Base-by-base conservation (phyloP, 2,888 invertebrate genomes). In the Synanthedon tipuliformis region DNA sequence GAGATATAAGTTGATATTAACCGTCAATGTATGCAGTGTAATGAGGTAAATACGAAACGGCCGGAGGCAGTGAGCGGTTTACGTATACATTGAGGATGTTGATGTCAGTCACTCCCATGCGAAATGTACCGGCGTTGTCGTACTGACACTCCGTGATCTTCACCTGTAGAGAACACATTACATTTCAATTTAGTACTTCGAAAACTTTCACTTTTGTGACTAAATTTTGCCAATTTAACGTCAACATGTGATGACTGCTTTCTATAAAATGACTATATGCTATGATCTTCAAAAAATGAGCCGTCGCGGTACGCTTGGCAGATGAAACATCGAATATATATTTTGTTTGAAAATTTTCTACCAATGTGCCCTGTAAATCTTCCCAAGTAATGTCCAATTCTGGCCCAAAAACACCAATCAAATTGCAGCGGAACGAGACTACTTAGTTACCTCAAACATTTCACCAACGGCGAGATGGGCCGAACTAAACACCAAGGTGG, bases 101-200 rank as follows among this genome's bases (percentile, higher is more conserved):
- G 45, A 92, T 88, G 64, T 92, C 91, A 0, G 96, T 92, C 10
- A 96, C 90, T 1, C 96, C 96, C 73, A 96, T 90, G 56, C 91
- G 91, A 50, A 96, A 82, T 41, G 92, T 92, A 8, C 96, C 96
- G 54, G 92, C 90, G 81, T 90, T 92, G 53, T 91, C 89, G 4
- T 85, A 79, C 50, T 89, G 89, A 55, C 92, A 85, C 61, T 91
- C 89, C 56, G 89, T 77, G 53, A 94, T 89, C 54, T 91, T 89
- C 40, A 88, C 73, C 88, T 88, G 68, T 16, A 55, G 8, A 13
- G 45, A n/a, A 41, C 11, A 49, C 16, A 16, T 13, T 41, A 8
- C 13, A 40, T 51, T 13, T 13, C n/a, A 13, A 51, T 15, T 18
- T 4, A 23, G 4, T 23, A 4, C 8, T 34, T 8, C 3, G 34